A percentile compares a stretch with the other conserved stretches of the same genome.
Conservation (phyloP, 2,797 vertebrate genomes). For the Artibeus jamaicensis region DNA sequence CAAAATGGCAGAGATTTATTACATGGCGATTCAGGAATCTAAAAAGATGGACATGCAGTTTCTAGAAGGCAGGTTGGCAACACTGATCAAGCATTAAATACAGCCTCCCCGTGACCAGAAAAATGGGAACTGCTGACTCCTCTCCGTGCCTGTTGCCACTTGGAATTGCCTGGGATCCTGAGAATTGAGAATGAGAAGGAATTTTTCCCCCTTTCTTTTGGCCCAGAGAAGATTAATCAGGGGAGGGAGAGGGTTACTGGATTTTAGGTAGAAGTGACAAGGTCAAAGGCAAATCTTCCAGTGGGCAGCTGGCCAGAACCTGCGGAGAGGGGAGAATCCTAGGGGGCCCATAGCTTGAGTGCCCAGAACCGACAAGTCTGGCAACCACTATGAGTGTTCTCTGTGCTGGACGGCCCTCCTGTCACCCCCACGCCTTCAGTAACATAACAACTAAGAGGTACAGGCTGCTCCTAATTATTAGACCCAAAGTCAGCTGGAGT, state of each 20-base stretch:
- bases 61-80: neutral
- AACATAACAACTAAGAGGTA: fast-evolving
- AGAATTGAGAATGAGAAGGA: neutral
- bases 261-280: neutral
- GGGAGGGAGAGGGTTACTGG: neutral
- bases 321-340: neutral
- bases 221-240: neutral
- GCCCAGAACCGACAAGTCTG: neutral
- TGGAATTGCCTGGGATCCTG: neutral
- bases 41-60: neutral
- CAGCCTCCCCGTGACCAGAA: neutral
- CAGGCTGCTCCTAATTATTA: neutral
- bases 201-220: neutral
- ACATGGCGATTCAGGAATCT: neutral
- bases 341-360: too few species aligned
- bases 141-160: neutral
- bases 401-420: neutral
- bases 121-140: neutral
- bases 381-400: too few species aligned
- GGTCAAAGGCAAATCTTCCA: neutral
- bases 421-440: neutral
- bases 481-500: neutral
- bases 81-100: neutral
- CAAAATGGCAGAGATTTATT: slow-evolving; percentile 38
- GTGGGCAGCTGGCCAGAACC: neutral